Conservation (phyloP, 2,797 vertebrate species). For the Channallabes apus region DNA sequence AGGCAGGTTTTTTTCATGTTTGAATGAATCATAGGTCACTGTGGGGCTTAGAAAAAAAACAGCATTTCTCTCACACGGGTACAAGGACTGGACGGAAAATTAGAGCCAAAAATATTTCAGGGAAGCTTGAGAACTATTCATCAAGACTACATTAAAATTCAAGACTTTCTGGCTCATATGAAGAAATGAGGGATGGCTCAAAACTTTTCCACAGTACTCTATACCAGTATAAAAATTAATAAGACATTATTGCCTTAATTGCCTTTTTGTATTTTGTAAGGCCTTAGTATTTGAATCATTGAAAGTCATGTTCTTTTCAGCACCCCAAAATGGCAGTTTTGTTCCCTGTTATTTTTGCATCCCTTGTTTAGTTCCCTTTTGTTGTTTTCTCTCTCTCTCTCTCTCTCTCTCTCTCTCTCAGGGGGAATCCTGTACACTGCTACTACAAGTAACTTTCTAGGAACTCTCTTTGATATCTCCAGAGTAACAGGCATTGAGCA, state of each 20-base stretch:
- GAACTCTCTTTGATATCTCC: conserved; percentile 84
- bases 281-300: background rate
- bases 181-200: too few relatives aligned
- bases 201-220: too few relatives aligned
- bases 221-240: background rate
- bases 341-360: background rate
- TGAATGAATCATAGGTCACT: too few relatives aligned
- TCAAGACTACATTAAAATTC: too few relatives aligned
- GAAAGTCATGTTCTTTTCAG: background rate
- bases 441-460: conserved; percentile 86
- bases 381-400: background rate
- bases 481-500: conserved; percentile 77
- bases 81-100: too few relatives aligned
- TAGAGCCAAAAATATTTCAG: too few relatives aligned
- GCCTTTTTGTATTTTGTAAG: background rate
- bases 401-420: conserved; percentile 48
- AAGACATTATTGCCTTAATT: background rate
- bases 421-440: conserved; percentile 81
- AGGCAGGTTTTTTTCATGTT: too few relatives aligned
- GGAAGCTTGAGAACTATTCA: too few relatives aligned
- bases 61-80: too few relatives aligned
- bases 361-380: background rate
- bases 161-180: too few relatives aligned
- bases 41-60: too few relatives aligned
- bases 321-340: background rate